Evolutionary conservation across 2,888 invertebrate genomes (phyloP), one percentile per base, ranked within the genome.

Genomic region (Chloroclystis v-ata): DNA sequence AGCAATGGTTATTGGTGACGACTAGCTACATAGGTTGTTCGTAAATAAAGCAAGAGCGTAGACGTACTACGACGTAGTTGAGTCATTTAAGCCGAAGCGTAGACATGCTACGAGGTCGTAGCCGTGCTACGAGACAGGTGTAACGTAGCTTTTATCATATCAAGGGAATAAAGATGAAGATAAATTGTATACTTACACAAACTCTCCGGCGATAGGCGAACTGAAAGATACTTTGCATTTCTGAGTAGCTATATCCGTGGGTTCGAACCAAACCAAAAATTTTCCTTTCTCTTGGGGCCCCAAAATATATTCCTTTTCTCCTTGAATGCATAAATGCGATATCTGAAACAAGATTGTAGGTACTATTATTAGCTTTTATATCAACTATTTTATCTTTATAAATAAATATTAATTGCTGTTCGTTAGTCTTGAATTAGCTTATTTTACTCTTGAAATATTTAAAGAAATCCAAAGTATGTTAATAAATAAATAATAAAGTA

Each of bases 231-330:
- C 64, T 38, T 3, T 65, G 57, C 79, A 79, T 6, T 61, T 54
- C 49, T 85, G 84, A 1, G 67, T 49, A 2, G 84, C 84, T 1
- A 79, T 59, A 37, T 78, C 69, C 1, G 71, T 82, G 5, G 87
- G 87, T 54, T 87, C 87, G 52, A 84, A 87, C 69, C 65, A 71
- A 24, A 76, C 74, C 38, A 78, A 62, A 39, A 82, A 77, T 56
- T 85, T 87, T 2, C 83, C 85, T 59, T 81, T 85, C 49, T 85
- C 86, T 0, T 59, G 62, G 1, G 83, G 71, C 12, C 66, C 74
- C 24, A 87, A 52, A 1, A 39, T 20, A 52, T 78, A 82, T 1
- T 72, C 67, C 25, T 49, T 62, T 1, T 82, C 82, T 2, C 71
- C 63, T 63, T 70, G 65, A 52, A 86, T 76, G 14, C 75, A 78